phyloP scores from a whole-genome alignment of 1,140 invertebrate genomes.

The Drosophila sturtevanti region DNA sequence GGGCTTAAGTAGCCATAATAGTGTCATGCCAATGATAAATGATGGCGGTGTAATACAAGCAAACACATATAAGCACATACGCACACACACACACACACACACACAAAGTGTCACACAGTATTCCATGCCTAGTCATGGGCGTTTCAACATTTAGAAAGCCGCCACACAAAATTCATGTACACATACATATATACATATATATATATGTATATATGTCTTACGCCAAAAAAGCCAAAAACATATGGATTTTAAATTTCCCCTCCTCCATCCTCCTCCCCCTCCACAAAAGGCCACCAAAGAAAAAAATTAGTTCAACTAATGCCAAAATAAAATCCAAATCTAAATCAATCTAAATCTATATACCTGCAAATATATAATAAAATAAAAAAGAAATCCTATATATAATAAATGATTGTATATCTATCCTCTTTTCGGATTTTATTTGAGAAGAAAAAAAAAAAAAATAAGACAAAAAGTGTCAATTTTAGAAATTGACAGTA shows the following conservation, averaged over 20 bases:
- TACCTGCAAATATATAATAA: too few species aligned
- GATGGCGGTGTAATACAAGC: conserved; percentile 34
- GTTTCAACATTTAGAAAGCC: conserved; percentile 13
- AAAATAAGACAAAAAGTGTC: conserved; percentile 29
- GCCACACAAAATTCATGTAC: conserved; percentile 57
- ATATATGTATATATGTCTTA: conserved; percentile 49
- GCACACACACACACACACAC: background rate
- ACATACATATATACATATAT: conserved; percentile 47
- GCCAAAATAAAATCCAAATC: too few species aligned
- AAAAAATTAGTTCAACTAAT: too few species aligned
- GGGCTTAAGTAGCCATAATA: conserved; percentile 59
- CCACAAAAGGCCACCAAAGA: too few species aligned
- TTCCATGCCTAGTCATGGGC: background rate
- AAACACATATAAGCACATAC: conserved; percentile 18
- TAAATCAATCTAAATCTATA: too few species aligned
- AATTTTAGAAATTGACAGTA: conserved; percentile 43
- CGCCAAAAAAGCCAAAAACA: conserved; percentile 57
- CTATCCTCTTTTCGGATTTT: too few species aligned
- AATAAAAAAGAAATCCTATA: too few species aligned
- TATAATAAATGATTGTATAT: too few species aligned
- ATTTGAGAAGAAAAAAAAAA: too few species aligned
- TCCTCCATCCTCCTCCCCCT: too few species aligned
- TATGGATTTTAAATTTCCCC: too few species aligned
- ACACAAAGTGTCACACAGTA: conserved; percentile 11
- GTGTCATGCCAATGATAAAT: conserved; percentile 57